Conservation (phyloP, 2,888 invertebrate species). For the Dryobotodes eremita region DNA sequence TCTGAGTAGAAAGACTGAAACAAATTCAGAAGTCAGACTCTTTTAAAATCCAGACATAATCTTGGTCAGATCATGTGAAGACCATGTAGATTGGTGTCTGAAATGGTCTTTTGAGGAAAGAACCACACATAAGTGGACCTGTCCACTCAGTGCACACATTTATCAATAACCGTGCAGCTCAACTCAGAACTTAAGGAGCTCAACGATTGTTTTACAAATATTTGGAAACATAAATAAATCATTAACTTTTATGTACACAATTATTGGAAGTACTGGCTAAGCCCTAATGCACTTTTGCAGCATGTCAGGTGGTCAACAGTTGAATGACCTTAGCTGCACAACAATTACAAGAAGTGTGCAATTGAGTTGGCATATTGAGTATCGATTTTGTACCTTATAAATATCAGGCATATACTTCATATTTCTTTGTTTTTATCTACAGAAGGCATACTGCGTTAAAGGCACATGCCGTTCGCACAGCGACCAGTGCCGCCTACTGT, state of each 20-base stretch:
- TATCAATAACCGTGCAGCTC: too few relatives aligned
- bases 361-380: not conserved
- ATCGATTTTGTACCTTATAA: conserved; percentile 1
- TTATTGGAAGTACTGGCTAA: not conserved
- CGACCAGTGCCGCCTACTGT: conserved; percentile 97
- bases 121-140: too few relatives aligned
- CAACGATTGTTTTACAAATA: not conserved
- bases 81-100: too few relatives aligned
- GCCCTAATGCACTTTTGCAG: too few relatives aligned
- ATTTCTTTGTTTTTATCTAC: conserved; percentile 23
- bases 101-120: too few relatives aligned
- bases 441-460: conserved; percentile 96
- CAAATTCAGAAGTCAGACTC: too few relatives aligned
- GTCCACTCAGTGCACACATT: too few relatives aligned
- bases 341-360: not conserved
- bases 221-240: too few relatives aligned
- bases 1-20: too few relatives aligned
- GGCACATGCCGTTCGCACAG: conserved; percentile 97
- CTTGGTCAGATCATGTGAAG: too few relatives aligned
- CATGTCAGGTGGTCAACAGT: not conserved
- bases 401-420: not conserved
- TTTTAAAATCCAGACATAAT: too few relatives aligned
- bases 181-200: too few relatives aligned
- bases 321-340: not conserved
- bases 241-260: not conserved